phyloP scores from a whole-genome alignment of 23 tunicate species.

The Trididemnum nubilum region DNA sequence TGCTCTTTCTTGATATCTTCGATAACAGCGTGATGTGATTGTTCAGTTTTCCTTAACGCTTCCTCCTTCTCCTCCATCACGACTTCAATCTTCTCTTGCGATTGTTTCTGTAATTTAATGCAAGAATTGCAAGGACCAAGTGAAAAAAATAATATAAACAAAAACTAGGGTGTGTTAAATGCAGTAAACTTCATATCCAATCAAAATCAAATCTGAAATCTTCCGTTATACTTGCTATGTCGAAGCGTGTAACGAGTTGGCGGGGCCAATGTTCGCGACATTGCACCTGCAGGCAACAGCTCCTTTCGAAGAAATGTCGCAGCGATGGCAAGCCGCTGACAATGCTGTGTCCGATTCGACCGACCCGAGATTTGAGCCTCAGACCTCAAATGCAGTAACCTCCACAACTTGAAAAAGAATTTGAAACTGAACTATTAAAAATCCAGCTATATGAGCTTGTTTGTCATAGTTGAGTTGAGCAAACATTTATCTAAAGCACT shows the following conservation, averaged over 20 bases:
- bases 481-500: too few relatives aligned
- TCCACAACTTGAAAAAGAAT: too few relatives aligned
- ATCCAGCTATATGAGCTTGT: too few relatives aligned
- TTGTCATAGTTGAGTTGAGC: too few relatives aligned
- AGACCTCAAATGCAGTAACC: too few relatives aligned
- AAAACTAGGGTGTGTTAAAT: neutral
- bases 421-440: too few relatives aligned
- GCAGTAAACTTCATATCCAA: neutral
- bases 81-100: slow-evolving; percentile 57
- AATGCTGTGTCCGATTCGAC: too few relatives aligned
- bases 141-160: neutral
- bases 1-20: slow-evolving; percentile 25
- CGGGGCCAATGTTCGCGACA: neutral
- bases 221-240: neutral
- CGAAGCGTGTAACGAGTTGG: neutral
- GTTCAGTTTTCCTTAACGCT: slow-evolving; percentile 27
- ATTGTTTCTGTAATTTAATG: slow-evolving; percentile 58
- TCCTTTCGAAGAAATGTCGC: neutral
- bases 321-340: neutral
- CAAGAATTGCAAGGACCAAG: too few relatives aligned
- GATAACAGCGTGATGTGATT: slow-evolving; percentile 31
- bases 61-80: slow-evolving; percentile 51
- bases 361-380: too few relatives aligned
- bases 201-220: neutral
- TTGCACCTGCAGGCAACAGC: neutral